Percentiles rank a stretch among this genome's conserved stretches.
Evolutionary conservation across 2,888 invertebrate genomes (phyloP).

Genomic region (Strigamia crassipes): DNA sequence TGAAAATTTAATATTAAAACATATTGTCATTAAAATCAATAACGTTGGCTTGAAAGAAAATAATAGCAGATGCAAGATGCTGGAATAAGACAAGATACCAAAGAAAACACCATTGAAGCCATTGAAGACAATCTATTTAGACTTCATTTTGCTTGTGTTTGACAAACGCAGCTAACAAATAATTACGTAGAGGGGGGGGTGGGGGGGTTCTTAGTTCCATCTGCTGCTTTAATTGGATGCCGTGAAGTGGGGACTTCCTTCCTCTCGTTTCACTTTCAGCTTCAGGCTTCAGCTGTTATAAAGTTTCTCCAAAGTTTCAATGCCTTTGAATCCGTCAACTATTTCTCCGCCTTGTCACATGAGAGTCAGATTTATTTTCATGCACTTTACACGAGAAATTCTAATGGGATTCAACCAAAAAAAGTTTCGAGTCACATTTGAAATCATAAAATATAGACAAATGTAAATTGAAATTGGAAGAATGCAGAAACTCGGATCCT

Average conservation of each 20-base stretch:
- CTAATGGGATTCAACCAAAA: slow-evolving; percentile 9
- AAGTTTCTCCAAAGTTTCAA: slow-evolving; percentile 13
- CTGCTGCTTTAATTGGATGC: slow-evolving; percentile 38
- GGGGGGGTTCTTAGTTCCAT: neutral
- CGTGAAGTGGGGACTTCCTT: slow-evolving; percentile 33
- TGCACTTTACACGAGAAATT: neutral
- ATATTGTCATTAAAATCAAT: slow-evolving; percentile 13
- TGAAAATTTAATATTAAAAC: neutral
- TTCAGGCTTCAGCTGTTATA: neutral
- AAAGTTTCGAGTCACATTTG: neutral
- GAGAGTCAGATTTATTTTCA: slow-evolving; percentile 35
- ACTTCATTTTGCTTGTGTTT: slow-evolving; percentile 42
- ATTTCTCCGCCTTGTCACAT: slow-evolving; percentile 25
- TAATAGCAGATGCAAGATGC: neutral
- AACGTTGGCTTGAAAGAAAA: neutral
- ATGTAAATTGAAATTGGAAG: neutral
- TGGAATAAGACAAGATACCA: slow-evolving; percentile 3
- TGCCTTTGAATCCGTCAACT: slow-evolving; percentile 37
- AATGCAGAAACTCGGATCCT: neutral
- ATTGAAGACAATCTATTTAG: slow-evolving; percentile 37
- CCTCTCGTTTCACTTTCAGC: neutral
- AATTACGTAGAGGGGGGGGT: slow-evolving; percentile 33
- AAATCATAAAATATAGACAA: neutral
- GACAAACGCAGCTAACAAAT: slow-evolving; percentile 36
- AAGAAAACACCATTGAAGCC: slow-evolving; percentile 28